Evolutionary conservation across 1,140 invertebrate genomes (phyloP), one percentile per base, ranked within the genome.

Genomic region (Octopus sinensis): DNA sequence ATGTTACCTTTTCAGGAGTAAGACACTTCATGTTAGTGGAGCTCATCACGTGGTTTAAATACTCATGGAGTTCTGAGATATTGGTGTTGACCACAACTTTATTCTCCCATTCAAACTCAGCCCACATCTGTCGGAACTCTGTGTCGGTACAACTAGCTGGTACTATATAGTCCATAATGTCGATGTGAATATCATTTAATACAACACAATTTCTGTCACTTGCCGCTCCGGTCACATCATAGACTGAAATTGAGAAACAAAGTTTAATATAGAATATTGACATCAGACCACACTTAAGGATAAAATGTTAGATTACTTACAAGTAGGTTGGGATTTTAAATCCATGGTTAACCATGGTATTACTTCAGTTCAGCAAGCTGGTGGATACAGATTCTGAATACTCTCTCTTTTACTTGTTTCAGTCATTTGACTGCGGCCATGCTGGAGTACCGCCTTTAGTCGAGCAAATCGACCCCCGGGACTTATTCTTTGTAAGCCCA

Each of bases 71-170:
- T 90, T 99, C 97, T 0, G 95, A 95, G 82, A 99, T 93, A 76
- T 95, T 96, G 1, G 98, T 99, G 89, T 97, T 97, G 0, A 99
- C 98, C 0, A 97, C 96, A 10, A 99, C 94, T 93, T 99, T 99
- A 92, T 99, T 99, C 92, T 99, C 98, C 98, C 98, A 99, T 91
- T 99, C 98, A 92, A 99, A 99, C 92, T 99, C 97, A 4, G 97
- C 96, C 98, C 98, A 99, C 98, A 99, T 99, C 91, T 96, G 94
- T 17, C 98, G 91, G 92, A 99, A 99, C 91, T 99, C 97, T 0
- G 94, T 93, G 90, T 99, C 98, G 53, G 94, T 97, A 90, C 97
- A 99, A 52, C 93, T 92, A 4, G 97, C 97, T n/a, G 98, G 98
- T 62, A 99, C 95, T 87, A 99, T 99, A 91, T 99, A 99, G 92